These are phyloP conservation scores for Pogonomyrmex barbatus DNA, from an alignment of 1,140 invertebrate genomes.

Conservation along the genomic window DNA sequence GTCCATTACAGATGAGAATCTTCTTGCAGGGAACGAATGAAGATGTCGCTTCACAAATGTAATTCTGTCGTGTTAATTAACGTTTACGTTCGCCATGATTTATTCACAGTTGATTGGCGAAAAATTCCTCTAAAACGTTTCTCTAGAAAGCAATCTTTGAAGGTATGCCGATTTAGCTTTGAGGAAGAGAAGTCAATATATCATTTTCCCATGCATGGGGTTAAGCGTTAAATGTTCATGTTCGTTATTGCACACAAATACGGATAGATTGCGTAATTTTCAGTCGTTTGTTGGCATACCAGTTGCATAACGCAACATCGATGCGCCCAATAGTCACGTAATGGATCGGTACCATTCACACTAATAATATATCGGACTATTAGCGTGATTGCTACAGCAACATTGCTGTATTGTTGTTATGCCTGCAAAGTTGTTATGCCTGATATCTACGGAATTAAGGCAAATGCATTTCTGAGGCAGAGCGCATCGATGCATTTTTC, in stretches of 20 bases:
- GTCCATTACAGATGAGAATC: conserved; percentile 38
- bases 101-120: background rate
- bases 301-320: conserved; percentile 30
- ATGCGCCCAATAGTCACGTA: conserved; percentile 46
- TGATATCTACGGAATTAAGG: conserved; percentile 3
- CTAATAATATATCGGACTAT: conserved; percentile 54
- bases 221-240: conserved; percentile 37
- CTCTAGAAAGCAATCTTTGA: conserved; percentile 4
- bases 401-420: background rate
- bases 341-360: conserved; percentile 29
- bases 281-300: conserved; percentile 39
- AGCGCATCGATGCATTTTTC: background rate
- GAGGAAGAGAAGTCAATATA: background rate
- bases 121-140: background rate
- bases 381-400: conserved; percentile 29
- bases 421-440: background rate
- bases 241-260: conserved; percentile 28
- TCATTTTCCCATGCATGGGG: background rate
- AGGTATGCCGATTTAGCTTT: background rate
- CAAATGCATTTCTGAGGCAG: background rate
- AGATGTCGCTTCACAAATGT: conserved; percentile 4
- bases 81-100: background rate
- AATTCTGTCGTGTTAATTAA: conserved; percentile 16
- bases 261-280: conserved; percentile 29
- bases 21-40: conserved; percentile 18